A percentile compares a stretch with the other conserved stretches of the same genome.
These are phyloP conservation scores for Meloidogyne hapla DNA, from an alignment of 1,140 invertebrate genomes.

Conservation along the genomic window DNA sequence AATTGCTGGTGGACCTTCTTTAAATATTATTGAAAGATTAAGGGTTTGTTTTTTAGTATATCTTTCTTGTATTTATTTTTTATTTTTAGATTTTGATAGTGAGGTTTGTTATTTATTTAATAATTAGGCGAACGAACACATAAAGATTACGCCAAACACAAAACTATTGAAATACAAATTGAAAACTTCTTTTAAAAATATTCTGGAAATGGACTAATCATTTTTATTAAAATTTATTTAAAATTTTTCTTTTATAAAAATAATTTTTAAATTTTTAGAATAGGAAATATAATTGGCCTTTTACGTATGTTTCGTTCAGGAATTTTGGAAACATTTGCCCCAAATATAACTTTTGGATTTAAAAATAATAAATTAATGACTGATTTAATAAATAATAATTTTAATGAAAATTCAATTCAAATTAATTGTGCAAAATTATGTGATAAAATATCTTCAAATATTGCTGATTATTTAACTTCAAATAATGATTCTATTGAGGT, in stretches of 20 bases:
- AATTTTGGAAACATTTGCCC: conserved; percentile 84
- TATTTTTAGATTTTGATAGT: conserved; percentile 18
- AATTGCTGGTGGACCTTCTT: background rate
- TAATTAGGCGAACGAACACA: too few species aligned
- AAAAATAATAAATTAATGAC: background rate
- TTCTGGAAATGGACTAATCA: too few species aligned
- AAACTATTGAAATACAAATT: too few species aligned
- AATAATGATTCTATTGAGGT: conserved; percentile 88
- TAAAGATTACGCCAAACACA: too few species aligned
- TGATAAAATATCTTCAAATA: conserved; percentile 5
- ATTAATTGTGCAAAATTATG: conserved; percentile 4
- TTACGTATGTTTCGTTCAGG: conserved; percentile 89
- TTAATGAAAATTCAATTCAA: background rate
- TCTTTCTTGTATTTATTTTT: conserved; percentile 71
- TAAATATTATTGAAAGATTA: conserved; percentile 6
- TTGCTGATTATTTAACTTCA: conserved; percentile 14
- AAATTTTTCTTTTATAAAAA: too few species aligned
- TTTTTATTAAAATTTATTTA: too few species aligned
- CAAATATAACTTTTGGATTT: conserved; percentile 60
- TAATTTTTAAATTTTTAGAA: conserved; percentile 40
- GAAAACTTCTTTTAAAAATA: too few species aligned
- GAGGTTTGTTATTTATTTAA: background rate
- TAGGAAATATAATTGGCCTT: conserved; percentile 91
- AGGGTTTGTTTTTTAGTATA: conserved; percentile 75
- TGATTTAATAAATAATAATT: background rate